A percentile compares a stretch with the other conserved stretches of the same genome.
phyloP scores from a whole-genome alignment of 2,888 invertebrate species.

The Buathra laborator region DNA sequence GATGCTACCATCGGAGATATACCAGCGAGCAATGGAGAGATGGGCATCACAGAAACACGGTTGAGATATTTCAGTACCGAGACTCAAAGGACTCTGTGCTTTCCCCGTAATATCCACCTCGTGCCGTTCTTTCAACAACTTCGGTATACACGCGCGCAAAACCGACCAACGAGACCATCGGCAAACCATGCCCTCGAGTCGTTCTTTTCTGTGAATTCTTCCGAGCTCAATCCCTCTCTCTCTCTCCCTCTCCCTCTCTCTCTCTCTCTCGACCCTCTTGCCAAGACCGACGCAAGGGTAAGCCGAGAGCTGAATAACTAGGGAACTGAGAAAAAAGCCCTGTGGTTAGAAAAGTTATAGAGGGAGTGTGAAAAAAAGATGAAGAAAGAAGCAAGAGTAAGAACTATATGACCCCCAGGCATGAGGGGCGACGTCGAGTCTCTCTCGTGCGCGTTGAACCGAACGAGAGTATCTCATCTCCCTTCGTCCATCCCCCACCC shows the following conservation, averaged over 20 bases:
- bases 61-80: conserved; percentile 78
- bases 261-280: conserved; percentile 22
- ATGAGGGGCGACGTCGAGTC: background rate
- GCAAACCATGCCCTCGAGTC: conserved; percentile 16
- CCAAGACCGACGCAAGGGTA: conserved; percentile 12
- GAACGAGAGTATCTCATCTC: conserved; percentile 3
- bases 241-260: background rate
- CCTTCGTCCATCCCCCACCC: background rate
- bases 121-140: background rate
- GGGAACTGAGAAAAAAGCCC: conserved; percentile 12
- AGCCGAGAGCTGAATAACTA: background rate
- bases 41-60: conserved; percentile 77
- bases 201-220: conserved; percentile 4
- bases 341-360: background rate
- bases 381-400: conserved; percentile 10
- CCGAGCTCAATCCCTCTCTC: conserved; percentile 4
- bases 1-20: conserved; percentile 27
- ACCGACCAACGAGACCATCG: background rate
- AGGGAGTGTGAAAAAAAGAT: conserved; percentile 11
- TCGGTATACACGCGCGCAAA: background rate
- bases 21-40: conserved; percentile 57
- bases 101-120: conserved; percentile 54
- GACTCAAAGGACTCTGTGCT: conserved; percentile 79
- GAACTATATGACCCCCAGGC: conserved; percentile 14
- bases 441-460: conserved; percentile 47